A percentile compares a stretch with the other conserved stretches of the same genome.
These are phyloP conservation scores for Molorchus minor DNA, from an alignment of 2,888 invertebrate genomes.

Conservation along the genomic window DNA sequence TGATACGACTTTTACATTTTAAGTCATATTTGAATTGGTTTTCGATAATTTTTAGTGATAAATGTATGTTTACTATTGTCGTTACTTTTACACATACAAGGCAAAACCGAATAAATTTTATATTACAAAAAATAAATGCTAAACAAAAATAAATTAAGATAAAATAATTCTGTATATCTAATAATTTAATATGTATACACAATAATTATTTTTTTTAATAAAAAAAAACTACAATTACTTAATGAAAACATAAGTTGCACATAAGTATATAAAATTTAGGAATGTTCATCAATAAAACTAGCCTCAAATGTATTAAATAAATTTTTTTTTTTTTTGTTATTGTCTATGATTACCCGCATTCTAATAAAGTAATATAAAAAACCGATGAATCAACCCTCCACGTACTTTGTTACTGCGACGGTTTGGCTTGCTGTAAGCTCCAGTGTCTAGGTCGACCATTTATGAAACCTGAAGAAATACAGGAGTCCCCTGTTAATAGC, in stretches of 20 bases:
- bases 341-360: too few species aligned
- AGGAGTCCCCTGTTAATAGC: too few species aligned
- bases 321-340: not conserved
- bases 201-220: conserved; percentile 15
- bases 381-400: too few species aligned
- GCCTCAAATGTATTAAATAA: conserved; percentile 8
- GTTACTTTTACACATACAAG: conserved; percentile 39
- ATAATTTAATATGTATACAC: conserved; percentile 9
- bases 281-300: conserved; percentile 22
- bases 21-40: conserved; percentile 30
- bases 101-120: conserved; percentile 25
- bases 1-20: conserved; percentile 42
- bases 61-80: conserved; percentile 49
- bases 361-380: too few species aligned
- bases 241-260: conserved; percentile 20
- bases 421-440: too few species aligned
- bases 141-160: conserved; percentile 6
- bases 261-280: conserved; percentile 22
- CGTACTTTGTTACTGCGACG: too few species aligned
- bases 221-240: conserved; percentile 18
- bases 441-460: too few species aligned
- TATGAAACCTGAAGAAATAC: too few species aligned
- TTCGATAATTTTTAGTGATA: conserved; percentile 43
- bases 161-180: conserved; percentile 11
- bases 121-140: conserved; percentile 9